Conservation (phyloP, 2,797 vertebrate species). For the Falco berigora region DNA sequence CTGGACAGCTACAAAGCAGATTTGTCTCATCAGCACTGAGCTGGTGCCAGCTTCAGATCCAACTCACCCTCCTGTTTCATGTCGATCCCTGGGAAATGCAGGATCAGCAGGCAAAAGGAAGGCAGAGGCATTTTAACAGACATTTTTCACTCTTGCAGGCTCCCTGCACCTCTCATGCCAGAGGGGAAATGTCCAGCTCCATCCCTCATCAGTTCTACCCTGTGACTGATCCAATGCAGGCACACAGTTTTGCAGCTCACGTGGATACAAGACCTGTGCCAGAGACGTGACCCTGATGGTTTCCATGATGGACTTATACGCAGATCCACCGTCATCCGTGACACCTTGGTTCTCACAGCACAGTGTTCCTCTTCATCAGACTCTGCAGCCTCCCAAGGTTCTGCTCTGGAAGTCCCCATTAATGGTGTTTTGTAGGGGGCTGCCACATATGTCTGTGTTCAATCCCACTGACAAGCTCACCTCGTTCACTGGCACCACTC, state of each 20-base stretch:
- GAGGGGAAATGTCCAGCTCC: neutral
- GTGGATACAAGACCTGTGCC: neutral
- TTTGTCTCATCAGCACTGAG: neutral
- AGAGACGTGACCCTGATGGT: rapidly evolving
- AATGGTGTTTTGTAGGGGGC: neutral
- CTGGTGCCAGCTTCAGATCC: neutral
- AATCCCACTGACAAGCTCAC: neutral
- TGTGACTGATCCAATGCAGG: neutral
- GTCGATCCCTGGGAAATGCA: neutral
- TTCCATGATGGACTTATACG: rapidly evolving
- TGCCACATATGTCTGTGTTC: rapidly evolving
- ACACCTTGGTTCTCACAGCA: rapidly evolving
- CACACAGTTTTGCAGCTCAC: neutral
- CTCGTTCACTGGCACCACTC: neutral
- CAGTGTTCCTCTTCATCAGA: neutral
- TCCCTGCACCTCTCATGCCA: neutral
- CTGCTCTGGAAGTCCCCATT: neutral
- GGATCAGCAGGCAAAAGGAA: neutral
- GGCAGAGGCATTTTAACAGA: neutral
- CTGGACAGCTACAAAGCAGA: neutral
- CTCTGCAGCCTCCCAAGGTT: neutral
- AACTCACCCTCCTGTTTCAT: neutral
- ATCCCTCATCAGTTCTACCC: neutral
- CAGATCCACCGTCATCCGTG: rapidly evolving
- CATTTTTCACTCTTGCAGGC: neutral